A percentile compares a stretch with the other conserved stretches of the same genome.
phyloP scores from a whole-genome alignment of 2,797 vertebrate species.

The Acipenser transmontanus region DNA sequence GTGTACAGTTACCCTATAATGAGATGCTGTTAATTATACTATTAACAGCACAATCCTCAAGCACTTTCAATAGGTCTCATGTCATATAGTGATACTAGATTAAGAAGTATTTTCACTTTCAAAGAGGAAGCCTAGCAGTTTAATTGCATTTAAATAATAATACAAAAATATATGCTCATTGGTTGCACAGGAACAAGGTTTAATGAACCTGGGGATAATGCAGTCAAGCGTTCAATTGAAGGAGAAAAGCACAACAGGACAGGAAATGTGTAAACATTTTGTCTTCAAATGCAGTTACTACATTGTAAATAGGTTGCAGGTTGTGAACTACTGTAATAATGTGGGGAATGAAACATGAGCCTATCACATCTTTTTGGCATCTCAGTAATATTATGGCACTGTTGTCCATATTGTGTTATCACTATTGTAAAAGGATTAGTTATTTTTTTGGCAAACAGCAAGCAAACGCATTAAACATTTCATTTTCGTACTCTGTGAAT shows the following conservation, averaged over 20 bases:
- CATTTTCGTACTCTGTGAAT: no score
- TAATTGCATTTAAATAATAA: background rate
- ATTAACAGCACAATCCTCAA: conserved; percentile 1
- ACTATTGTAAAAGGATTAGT: no score
- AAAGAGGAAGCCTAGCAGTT: conserved; percentile 5
- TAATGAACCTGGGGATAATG: conserved; percentile 27
- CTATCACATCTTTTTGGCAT: no score
- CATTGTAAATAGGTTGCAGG: no score
- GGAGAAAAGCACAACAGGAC: conserved; percentile 19
- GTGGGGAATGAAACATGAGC: no score
- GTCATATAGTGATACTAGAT: conserved; percentile 4
- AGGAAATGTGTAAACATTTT: conserved; percentile 22
- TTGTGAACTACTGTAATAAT: no score
- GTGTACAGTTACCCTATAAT: no score
- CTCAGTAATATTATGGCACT: no score
- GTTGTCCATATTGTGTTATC: no score
- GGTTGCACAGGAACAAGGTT: conserved; percentile 15
- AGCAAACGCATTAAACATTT: no score
- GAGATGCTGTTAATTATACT: background rate
- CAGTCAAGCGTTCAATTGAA: conserved; percentile 25
- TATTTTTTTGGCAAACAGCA: no score
- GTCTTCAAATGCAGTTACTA: no score
- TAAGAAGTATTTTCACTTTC: conserved; percentile 3
- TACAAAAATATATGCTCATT: background rate
- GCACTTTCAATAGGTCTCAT: background rate